Base-by-base conservation (phyloP, 2,113 vertebrate genomes). In the Zeus faber region DNA sequence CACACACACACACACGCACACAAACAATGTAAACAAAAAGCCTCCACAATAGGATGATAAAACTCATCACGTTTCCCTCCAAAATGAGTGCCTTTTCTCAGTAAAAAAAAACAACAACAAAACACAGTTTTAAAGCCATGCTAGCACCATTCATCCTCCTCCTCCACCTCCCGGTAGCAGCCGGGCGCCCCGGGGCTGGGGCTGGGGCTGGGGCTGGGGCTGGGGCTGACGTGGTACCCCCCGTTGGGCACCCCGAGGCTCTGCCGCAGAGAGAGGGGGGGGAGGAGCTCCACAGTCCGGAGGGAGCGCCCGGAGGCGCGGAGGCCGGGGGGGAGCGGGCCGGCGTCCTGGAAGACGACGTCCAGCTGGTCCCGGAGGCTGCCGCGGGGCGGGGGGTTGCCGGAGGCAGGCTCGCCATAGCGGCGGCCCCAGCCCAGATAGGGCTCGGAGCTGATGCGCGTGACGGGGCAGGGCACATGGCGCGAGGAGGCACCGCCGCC, bases 141-240 rank as follows among this genome's bases (percentile, higher is more conserved):
- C 91, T 98, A 98, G 95, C 95, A 97, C 95, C 95, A 95, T 86
- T 95, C 90, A 3, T 95, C 92, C 79, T 92, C 92, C 79, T 92
- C 89, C 9, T 94, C 90, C 4, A 89, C 89, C 75, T 92, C 88
- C 3, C 87, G 91, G 87, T 94, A 93, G 83, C 91, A 92, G 74
- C 91, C 89, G 60, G 87, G 84, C 62, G 87, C 71, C 81, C 90
- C 72, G 63, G 81, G 22, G 21, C 84, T 81, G 14, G 87, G 59
- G 31, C 83, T 80, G 0, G 89, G 73, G 54, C 87, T 91, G 0
- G 79, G n/a, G 76, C 80, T 81, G 52, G 91, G 87, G 24, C 91
- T 91, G 77, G 92, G 80, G 44, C 87, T 89, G 76, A 91, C 92
- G 66, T 97, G 94, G 84, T 91, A 95, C 47, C 94, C 93, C 47